Conservation (phyloP, 2,113 vertebrate species). For the Mustela nigripes region DNA sequence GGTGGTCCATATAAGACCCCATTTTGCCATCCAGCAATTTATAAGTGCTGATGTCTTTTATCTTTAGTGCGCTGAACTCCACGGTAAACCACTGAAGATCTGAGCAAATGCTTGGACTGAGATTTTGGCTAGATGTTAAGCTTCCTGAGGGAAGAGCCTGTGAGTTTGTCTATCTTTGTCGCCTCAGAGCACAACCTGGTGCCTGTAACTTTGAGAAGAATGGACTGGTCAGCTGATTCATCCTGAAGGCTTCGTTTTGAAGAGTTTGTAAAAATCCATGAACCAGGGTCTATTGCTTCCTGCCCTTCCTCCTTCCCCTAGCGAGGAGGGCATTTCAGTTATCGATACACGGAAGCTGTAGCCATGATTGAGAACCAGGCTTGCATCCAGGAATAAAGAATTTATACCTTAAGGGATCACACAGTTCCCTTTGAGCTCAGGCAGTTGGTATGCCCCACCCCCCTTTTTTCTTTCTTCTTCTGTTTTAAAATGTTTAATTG, state of each 20-base stretch:
- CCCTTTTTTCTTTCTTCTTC: background rate
- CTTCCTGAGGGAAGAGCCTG: background rate
- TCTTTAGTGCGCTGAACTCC: background rate
- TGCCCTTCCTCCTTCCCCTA: rapidly evolving
- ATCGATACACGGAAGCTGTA: background rate
- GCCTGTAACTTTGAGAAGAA: background rate
- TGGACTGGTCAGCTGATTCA: background rate
- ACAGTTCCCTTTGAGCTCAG: background rate
- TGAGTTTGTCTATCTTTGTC: background rate
- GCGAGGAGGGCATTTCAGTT: background rate
- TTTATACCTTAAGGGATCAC: background rate
- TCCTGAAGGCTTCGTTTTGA: background rate
- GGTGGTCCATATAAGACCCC: background rate
- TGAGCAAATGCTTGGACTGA: background rate
- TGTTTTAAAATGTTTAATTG: background rate
- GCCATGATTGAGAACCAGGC: background rate
- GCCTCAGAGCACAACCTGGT: background rate
- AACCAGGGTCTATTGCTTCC: background rate
- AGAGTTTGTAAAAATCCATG: background rate
- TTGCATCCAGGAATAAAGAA: background rate
- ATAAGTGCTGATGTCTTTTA: background rate
- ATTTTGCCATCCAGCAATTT: background rate
- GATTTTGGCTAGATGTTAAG: background rate
- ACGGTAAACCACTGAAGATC: background rate
- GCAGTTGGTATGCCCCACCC: background rate